Evolutionary conservation across 2,113 vertebrate species (phyloP), one percentile per base, ranked within the genome.

Genomic region (Strix aluco): DNA sequence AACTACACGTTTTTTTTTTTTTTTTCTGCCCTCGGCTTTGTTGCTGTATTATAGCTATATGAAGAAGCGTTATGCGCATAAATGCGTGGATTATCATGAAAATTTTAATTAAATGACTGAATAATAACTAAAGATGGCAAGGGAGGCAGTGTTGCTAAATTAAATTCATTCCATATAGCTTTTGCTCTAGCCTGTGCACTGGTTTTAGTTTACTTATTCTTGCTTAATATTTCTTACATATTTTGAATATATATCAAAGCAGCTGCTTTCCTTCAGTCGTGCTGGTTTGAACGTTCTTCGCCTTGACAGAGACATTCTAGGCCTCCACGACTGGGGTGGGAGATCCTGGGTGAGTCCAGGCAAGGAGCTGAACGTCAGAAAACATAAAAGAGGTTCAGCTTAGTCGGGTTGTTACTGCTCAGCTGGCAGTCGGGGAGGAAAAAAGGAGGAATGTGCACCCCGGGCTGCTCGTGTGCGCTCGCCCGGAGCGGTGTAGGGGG

Each of bases 401-500:
- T 10, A 5, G 32, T 44, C 40, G 16, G 2, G 4, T 10, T 38
- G 9, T 14, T 47, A 1, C 23, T 36, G 55, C 59, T 42, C 30
- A 27, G 30, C 25, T 36, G 54, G n/a, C 18, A 5, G 15, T 20
- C 9, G 1, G 36, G 34, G 52, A 42, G 15, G 16, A 0, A 44
- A 16, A 71, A 12, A 9, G 13, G 30, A 9, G 15, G 12, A 5
- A 3, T 6, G 11, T 26, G 27, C 5, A 0, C 40, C 1, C 0
- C 0, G 20, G 14, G 38, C 4, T 61, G 4, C 29, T 26, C 3
- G 1, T 3, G 18, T 16, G 2, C 0, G 1, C 36, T 51, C 5
- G 5, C 5, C 11, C 30, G 3, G 42, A 7, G 22, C 1, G 23
- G 5, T 8, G 4, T 1, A 0, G 59, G 65, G 32, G 74, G 75